Evolutionary conservation across 2,113 vertebrate species (phyloP).

Genomic region (Phocoena sinus): DNA sequence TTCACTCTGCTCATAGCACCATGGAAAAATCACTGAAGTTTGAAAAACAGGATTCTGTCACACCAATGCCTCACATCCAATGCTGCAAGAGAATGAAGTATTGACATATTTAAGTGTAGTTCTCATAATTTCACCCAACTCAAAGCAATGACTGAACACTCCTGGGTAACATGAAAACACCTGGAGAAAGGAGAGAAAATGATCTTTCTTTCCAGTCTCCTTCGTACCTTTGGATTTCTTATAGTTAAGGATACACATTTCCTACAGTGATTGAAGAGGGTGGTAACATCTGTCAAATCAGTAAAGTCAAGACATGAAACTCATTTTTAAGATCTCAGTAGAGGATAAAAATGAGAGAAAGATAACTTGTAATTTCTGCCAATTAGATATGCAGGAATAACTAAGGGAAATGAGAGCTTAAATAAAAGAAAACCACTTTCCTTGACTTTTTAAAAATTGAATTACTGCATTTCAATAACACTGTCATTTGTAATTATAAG

Average conservation of each 20-base stretch:
- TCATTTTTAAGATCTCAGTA: conserved; percentile 48
- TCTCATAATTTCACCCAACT: conserved; percentile 38
- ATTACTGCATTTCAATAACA: conserved; percentile 35
- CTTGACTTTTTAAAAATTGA: conserved; percentile 35
- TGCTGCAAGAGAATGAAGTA: conserved; percentile 29
- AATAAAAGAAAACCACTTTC: background rate
- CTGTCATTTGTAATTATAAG: conserved; percentile 48
- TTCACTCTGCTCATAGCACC: conserved; percentile 8
- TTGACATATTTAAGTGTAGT: background rate
- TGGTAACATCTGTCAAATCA: conserved; percentile 49
- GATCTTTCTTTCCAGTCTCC: conserved; percentile 1
- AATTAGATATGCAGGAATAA: conserved; percentile 50
- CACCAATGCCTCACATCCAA: background rate
- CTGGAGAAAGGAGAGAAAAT: conserved; percentile 20
- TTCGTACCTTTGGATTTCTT: conserved; percentile 43
- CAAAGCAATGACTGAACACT: background rate
- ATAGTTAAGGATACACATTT: background rate
- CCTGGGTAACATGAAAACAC: conserved; percentile 5
- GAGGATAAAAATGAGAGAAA: conserved; percentile 30
- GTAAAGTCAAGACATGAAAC: conserved; percentile 46
- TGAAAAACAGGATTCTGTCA: conserved; percentile 5
- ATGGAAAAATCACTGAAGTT: background rate
- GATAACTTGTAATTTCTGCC: conserved; percentile 57
- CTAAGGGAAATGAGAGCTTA: conserved; percentile 32
- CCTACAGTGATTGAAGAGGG: conserved; percentile 38